phyloP scores from a whole-genome alignment of 2,797 vertebrate genomes.

The Myiothlypis chrysogaster region DNA sequence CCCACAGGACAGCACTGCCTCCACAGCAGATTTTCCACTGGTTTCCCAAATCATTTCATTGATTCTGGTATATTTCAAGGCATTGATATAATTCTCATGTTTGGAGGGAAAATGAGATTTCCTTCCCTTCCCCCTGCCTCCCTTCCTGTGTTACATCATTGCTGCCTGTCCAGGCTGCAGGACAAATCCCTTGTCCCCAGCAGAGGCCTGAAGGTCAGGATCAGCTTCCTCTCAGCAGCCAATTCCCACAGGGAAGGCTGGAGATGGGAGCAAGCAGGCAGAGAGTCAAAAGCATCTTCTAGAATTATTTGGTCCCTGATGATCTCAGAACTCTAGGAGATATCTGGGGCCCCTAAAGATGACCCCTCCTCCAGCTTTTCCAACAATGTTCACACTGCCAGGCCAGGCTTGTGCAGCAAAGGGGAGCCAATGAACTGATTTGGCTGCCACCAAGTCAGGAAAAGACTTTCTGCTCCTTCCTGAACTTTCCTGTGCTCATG shows the following conservation, averaged over 20 bases:
- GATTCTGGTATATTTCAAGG: background rate
- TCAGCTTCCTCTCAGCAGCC: background rate
- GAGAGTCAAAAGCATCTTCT: background rate
- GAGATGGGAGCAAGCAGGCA: background rate
- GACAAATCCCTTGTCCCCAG: background rate
- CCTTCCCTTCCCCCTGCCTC: background rate
- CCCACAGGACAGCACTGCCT: background rate
- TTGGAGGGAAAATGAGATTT: background rate
- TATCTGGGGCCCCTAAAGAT: background rate
- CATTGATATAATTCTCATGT: background rate
- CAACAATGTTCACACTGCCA: accelerated
- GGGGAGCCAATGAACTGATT: background rate
- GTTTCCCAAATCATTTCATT: background rate
- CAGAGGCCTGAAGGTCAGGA: background rate
- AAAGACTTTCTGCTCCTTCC: background rate
- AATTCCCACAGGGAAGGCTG: background rate
- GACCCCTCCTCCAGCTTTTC: background rate
- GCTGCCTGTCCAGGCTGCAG: background rate
- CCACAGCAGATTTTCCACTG: background rate
- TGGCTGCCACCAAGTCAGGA: background rate
- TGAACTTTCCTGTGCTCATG: background rate
- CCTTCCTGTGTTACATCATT: background rate
- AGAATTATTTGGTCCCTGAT: background rate
- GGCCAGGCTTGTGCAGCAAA: background rate
- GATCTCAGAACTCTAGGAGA: background rate